These are phyloP conservation scores for Haliclona indistincta DNA, from an alignment of 37 sponge, comb jelly and placozoan genomes.

Conservation along the genomic window DNA sequence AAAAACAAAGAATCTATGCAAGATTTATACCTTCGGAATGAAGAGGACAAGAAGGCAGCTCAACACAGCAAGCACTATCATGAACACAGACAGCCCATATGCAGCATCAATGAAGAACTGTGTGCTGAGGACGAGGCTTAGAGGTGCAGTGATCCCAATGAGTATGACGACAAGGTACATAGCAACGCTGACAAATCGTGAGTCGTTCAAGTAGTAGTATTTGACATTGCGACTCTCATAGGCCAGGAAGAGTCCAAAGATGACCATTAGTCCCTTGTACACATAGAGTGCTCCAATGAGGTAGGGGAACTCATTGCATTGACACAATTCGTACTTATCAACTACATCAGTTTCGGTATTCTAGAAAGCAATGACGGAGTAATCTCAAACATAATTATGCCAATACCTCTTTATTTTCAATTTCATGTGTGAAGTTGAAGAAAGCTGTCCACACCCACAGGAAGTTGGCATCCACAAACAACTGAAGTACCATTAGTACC, in stretches of 20 bases:
- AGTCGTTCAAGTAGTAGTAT: conserved; percentile 70
- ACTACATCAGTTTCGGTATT: background rate
- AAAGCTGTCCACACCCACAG: conserved; percentile 58
- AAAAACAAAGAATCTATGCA: too few species aligned
- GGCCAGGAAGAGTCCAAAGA: conserved; percentile 82
- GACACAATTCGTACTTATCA: conserved; percentile 22
- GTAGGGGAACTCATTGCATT: conserved; percentile 46
- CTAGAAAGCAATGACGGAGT: conserved; percentile 4
- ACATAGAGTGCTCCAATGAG: conserved; percentile 72
- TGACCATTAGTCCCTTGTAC: conserved; percentile 65
- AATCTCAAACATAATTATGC: too few species aligned
- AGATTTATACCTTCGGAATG: conserved; percentile 53
- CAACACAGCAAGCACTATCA: conserved; percentile 30
- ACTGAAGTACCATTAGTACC: conserved; percentile 41
- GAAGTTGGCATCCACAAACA: conserved; percentile 46
- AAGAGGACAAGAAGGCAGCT: conserved; percentile 50
- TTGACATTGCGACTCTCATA: conserved; percentile 87
- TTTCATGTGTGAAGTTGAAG: conserved; percentile 6
- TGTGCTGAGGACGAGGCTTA: conserved; percentile 54
- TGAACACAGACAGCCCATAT: conserved; percentile 46
- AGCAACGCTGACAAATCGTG: conserved; percentile 62
- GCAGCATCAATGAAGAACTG: conserved; percentile 48
- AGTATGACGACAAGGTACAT: conserved; percentile 68
- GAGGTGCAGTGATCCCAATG: conserved; percentile 57
- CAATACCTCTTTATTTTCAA: background rate